Conservation (phyloP, 2,113 vertebrate genomes). For the Ceyx melanurus region DNA sequence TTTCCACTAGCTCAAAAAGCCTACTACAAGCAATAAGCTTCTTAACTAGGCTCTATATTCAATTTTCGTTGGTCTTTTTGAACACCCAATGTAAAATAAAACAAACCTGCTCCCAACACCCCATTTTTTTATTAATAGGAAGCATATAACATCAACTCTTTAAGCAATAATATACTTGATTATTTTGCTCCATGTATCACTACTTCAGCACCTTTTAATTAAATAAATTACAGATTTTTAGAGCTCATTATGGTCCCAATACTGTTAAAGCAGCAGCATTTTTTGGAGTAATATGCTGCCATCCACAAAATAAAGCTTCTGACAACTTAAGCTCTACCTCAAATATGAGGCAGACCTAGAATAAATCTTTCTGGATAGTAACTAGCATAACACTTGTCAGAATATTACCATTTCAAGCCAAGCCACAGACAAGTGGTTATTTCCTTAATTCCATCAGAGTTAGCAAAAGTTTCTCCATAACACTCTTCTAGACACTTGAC, state of each 20-base stretch:
- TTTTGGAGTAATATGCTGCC: neutral
- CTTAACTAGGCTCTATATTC: neutral
- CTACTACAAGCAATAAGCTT: neutral
- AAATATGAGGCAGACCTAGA: neutral
- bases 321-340: neutral
- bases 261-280: neutral
- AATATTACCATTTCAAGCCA: neutral
- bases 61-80: neutral
- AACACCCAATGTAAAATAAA: neutral
- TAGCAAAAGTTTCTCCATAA: neutral
- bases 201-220: neutral
- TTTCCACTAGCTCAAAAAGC: neutral
- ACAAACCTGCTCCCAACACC: too few relatives aligned
- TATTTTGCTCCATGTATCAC: neutral
- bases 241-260: neutral
- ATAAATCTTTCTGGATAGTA: neutral
- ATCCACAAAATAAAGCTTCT: neutral
- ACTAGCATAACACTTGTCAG: neutral
- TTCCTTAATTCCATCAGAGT: neutral
- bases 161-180: neutral
- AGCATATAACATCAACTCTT: neutral
- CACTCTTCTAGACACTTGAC: neutral
- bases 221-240: neutral
- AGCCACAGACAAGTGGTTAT: neutral
- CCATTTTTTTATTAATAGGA: neutral